Conservation (phyloP, 2,113 vertebrate genomes). For the Monopterus albus region DNA sequence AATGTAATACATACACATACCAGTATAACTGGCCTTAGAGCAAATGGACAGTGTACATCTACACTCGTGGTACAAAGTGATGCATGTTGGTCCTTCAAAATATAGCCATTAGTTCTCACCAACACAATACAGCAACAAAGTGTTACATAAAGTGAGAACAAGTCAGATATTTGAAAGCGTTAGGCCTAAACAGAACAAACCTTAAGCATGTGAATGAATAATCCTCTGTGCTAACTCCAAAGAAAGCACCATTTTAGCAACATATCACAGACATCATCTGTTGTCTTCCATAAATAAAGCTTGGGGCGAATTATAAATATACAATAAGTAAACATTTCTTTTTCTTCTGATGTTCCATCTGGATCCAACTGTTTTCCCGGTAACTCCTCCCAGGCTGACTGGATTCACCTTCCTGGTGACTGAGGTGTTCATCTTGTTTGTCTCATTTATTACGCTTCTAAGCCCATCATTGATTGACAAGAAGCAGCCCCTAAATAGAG, state of each 20-base stretch:
- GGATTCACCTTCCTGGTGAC: slow-evolving; percentile 9
- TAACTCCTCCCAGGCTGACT: slow-evolving; percentile 4
- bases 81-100: no score
- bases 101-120: no score
- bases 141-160: slow-evolving; percentile 16
- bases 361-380: slow-evolving; percentile 10
- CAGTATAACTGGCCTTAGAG: no score
- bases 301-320: slow-evolving; percentile 28
- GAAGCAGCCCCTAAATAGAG: neutral
- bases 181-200: slow-evolving; percentile 3
- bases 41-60: no score
- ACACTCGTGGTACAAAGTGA: neutral
- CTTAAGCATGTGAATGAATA: neutral
- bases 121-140: no score
- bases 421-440: slow-evolving; percentile 27
- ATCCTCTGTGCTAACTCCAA: no score
- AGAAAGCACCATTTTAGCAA: slow-evolving; percentile 10
- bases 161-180: slow-evolving; percentile 22
- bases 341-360: slow-evolving; percentile 3
- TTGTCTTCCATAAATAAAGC: slow-evolving; percentile 18
- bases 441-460: neutral
- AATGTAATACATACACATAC: no score
- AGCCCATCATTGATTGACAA: slow-evolving; percentile 32
- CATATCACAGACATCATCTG: neutral
- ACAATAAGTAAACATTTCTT: slow-evolving; percentile 11